Evolutionary conservation across 2,113 vertebrate genomes (phyloP).

Genomic region (Crotalus viridis): DNA sequence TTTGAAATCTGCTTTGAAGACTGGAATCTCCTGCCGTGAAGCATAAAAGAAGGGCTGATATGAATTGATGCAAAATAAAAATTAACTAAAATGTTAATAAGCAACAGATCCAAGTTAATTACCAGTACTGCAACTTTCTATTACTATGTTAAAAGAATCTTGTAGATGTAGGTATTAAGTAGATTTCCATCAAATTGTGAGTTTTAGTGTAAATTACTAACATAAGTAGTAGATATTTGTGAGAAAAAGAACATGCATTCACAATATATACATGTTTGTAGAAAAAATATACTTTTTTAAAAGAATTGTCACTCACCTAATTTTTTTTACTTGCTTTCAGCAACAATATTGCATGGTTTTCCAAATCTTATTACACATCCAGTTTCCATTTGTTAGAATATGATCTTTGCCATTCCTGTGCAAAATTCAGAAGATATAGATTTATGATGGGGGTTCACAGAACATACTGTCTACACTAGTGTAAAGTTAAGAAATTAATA

Average conservation of each 20-base stretch:
- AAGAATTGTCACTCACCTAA: background rate
- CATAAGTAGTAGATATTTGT: background rate
- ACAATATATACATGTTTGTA: background rate
- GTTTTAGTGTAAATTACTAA: background rate
- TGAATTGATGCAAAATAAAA: constrained; percentile 18
- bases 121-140: background rate
- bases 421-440: background rate
- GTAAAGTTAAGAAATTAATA: background rate
- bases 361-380: background rate
- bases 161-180: background rate
- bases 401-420: background rate
- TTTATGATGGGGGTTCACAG: background rate
- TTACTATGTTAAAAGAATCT: background rate
- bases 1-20: constrained; percentile 30
- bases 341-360: background rate
- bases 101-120: background rate
- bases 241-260: background rate
- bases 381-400: background rate
- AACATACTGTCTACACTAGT: background rate
- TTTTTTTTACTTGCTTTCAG: background rate
- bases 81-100: constrained; percentile 2
- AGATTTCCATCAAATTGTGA: background rate
- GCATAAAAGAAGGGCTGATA: background rate
- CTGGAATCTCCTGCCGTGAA: background rate
- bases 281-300: background rate